Evolutionary conservation across 1,140 invertebrate genomes (phyloP).

Genomic region (Drosophila tristis): DNA sequence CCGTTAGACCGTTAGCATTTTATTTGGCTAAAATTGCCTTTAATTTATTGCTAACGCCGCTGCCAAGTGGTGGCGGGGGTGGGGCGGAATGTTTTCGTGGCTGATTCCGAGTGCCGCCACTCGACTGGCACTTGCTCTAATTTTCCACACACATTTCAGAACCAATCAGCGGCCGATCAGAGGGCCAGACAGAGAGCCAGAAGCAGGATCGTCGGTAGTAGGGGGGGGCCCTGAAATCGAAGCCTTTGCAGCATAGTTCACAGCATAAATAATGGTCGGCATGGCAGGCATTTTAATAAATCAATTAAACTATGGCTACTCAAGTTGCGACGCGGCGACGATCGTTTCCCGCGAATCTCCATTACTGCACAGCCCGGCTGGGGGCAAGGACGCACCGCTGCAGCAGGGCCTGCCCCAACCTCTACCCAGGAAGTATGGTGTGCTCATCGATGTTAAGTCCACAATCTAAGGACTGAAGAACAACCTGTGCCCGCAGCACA

Average conservation of each 20-base stretch:
- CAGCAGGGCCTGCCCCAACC: not conserved
- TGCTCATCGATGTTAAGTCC: conserved; percentile 52
- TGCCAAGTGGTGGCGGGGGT: conserved; percentile 12
- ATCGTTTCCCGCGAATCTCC: conserved; percentile 75
- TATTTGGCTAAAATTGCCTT: conserved; percentile 82
- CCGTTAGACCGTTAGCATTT: conserved; percentile 75
- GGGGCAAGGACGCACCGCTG: too few species aligned
- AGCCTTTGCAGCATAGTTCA: conserved; percentile 32
- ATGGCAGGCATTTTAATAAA: conserved; percentile 66
- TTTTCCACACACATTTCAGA: conserved; percentile 68
- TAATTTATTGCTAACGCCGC: conserved; percentile 79
- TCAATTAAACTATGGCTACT: conserved; percentile 75
- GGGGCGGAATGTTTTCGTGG: conserved; percentile 73
- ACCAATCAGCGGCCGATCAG: conserved; percentile 61
- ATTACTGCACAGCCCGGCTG: conserved; percentile 40
- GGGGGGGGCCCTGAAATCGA: conserved; percentile 36
- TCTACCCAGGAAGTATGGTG: conserved; percentile 47
- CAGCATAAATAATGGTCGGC: conserved; percentile 65
- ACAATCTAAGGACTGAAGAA: conserved; percentile 64
- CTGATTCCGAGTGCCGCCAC: conserved; percentile 58
- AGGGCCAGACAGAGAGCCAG: not conserved
- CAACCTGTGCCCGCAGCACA: conserved; percentile 68
- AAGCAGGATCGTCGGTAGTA: not conserved
- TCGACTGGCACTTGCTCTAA: conserved; percentile 79
- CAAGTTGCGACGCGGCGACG: conserved; percentile 53